Evolutionary conservation across 1,140 invertebrate genomes (phyloP).

Genomic region (Drosophila orena): DNA sequence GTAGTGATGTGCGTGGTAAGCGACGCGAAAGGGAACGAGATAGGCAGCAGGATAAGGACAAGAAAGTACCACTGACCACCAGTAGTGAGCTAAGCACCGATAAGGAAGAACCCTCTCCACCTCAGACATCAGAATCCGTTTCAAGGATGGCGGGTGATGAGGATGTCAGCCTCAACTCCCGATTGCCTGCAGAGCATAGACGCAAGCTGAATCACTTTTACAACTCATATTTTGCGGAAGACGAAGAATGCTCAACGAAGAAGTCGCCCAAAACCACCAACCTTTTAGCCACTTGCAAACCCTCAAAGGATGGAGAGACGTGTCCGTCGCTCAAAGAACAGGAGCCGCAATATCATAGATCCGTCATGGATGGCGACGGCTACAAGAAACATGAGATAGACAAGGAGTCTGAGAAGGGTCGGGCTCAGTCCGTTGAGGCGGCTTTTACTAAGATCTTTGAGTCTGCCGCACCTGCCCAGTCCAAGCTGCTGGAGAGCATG

Average conservation of each 20-base stretch:
- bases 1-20: constrained; percentile 55
- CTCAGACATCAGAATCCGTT: neutral
- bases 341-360: neutral
- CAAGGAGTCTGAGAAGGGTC: neutral
- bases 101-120: constrained; percentile 6
- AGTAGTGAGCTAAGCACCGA: constrained; percentile 28
- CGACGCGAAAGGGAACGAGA: constrained; percentile 33
- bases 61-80: constrained; percentile 5
- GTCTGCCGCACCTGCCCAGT: constrained; percentile 53
- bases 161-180: neutral
- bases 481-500: constrained; percentile 51
- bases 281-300: neutral
- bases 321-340: neutral
- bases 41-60: constrained; percentile 21
- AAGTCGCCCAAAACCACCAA: neutral
- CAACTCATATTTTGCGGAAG: constrained; percentile 11
- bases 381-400: neutral
- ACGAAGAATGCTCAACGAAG: constrained; percentile 2
- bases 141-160: neutral
- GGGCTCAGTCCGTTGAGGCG: constrained; percentile 24
- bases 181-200: constrained; percentile 4
- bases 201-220: neutral
- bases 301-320: constrained; percentile 4
- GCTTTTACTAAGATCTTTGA: constrained; percentile 65
- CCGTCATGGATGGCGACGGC: neutral